These are phyloP conservation scores for Dinomys branickii DNA, from an alignment of 2,113 vertebrate species.

Conservation along the genomic window DNA sequence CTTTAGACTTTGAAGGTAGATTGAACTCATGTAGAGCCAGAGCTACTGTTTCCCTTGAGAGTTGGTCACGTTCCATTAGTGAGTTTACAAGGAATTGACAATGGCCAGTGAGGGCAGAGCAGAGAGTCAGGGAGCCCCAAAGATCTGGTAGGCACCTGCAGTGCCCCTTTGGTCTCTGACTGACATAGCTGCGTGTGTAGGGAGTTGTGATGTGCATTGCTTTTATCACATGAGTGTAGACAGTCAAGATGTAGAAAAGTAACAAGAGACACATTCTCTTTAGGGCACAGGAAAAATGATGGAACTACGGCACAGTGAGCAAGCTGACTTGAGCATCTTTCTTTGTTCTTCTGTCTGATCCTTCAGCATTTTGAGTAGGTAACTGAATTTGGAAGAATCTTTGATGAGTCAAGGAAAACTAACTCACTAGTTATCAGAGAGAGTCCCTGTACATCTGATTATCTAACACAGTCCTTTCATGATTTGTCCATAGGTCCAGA, in stretches of 20 bases:
- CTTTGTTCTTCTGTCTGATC: background rate
- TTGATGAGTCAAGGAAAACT: background rate
- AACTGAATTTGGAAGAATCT: background rate
- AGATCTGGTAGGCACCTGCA: background rate
- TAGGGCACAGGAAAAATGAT: background rate
- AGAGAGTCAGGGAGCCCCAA: background rate
- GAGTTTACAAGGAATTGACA: conserved; percentile 2
- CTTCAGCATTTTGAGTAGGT: background rate
- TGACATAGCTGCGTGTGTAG: background rate
- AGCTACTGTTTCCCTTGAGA: background rate
- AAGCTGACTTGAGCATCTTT: background rate
- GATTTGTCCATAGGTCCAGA: background rate
- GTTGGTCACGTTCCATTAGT: background rate
- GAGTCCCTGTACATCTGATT: background rate
- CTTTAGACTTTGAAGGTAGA: background rate
- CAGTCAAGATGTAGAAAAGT: background rate
- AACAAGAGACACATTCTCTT: background rate
- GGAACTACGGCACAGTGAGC: background rate
- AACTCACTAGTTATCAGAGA: conserved; percentile 42
- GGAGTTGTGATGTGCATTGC: background rate
- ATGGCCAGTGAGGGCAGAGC: background rate
- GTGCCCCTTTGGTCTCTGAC: background rate
- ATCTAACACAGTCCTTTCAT: conserved; percentile 25
- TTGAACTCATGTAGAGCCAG: background rate
- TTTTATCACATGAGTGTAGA: background rate